Percentiles rank a stretch among this genome's conserved stretches.
Conservation (phyloP, 2,113 vertebrate genomes). For the Indicator indicator region DNA sequence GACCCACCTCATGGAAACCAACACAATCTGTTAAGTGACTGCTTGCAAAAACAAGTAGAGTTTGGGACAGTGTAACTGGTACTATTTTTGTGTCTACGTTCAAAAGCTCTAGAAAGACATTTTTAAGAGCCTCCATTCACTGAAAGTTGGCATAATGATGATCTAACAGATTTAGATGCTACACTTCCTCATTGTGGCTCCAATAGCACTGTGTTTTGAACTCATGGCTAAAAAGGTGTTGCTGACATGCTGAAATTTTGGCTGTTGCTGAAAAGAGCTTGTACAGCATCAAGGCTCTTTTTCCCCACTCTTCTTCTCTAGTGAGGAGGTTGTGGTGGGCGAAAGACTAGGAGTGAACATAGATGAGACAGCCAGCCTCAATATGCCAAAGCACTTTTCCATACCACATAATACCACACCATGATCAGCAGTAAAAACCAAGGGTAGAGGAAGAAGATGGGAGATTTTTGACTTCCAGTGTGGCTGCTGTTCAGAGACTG, state of each 20-base stretch:
- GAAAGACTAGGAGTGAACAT: background rate
- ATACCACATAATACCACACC: background rate
- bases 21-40: background rate
- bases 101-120: background rate
- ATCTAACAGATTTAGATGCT: background rate
- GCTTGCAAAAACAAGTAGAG: background rate
- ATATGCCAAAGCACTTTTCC: background rate
- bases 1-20: background rate
- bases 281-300: background rate
- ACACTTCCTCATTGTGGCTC: background rate
- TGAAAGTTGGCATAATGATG: background rate
- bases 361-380: background rate
- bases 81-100: background rate
- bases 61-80: background rate
- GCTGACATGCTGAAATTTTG: background rate
- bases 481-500: background rate
- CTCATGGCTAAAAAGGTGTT: background rate
- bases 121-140: background rate
- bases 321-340: background rate
- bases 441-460: background rate
- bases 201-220: background rate
- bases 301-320: background rate
- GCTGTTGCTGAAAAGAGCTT: background rate
- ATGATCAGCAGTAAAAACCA: rapidly evolving
- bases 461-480: background rate